Percentiles rank a stretch among this genome's conserved stretches.
Evolutionary conservation across 2,888 invertebrate genomes (phyloP).

Genomic region (Ellobium chinense): DNA sequence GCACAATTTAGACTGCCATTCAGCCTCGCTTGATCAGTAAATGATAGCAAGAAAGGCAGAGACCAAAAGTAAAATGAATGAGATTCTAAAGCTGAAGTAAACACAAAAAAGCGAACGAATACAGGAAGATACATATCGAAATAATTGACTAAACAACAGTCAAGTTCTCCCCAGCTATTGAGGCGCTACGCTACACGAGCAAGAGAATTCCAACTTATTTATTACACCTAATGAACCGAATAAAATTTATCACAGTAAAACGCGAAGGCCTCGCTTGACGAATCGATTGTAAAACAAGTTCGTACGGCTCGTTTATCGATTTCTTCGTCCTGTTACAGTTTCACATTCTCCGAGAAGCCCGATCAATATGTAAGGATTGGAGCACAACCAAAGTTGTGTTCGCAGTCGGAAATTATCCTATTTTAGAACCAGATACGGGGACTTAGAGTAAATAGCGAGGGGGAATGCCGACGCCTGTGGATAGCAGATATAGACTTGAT

Average conservation of each 20-base stretch:
- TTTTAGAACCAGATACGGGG: background rate
- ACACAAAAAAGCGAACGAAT: too few species aligned
- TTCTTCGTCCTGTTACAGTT: background rate
- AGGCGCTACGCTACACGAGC: too few species aligned
- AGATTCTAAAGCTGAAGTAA: too few species aligned
- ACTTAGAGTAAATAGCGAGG: background rate
- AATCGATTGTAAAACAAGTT: background rate
- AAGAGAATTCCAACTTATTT: background rate
- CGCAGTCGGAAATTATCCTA: background rate
- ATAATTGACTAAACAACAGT: too few species aligned
- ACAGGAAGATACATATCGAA: too few species aligned
- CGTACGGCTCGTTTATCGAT: conserved; percentile 3
- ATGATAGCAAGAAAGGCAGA: too few species aligned
- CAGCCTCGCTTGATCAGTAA: too few species aligned
- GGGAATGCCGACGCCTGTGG: too few species aligned
- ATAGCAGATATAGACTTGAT: too few species aligned
- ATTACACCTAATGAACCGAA: conserved; percentile 3
- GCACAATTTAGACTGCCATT: too few species aligned
- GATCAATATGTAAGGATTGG: background rate
- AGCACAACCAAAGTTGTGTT: background rate
- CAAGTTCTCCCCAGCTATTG: too few species aligned
- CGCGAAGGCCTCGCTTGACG: background rate
- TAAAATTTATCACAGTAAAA: background rate
- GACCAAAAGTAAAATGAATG: too few species aligned
- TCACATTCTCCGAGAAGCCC: background rate